These are phyloP conservation scores for Aphodius granarius DNA, from an alignment of 2,888 invertebrate genomes.

Conservation along the genomic window DNA sequence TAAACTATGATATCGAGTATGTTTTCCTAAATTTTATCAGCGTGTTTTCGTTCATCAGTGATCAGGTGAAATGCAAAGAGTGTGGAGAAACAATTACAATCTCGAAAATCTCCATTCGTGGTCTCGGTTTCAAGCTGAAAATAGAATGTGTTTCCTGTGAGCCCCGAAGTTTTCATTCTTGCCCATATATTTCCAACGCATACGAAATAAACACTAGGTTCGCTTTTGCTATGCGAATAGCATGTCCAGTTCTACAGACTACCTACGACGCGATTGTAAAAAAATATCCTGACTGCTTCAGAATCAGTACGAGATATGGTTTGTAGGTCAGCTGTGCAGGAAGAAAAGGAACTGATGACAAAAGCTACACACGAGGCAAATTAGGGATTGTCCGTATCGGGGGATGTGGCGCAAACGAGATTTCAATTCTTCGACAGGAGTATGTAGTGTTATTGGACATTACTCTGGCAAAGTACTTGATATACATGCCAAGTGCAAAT, in stretches of 20 bases:
- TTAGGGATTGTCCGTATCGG: slow-evolving; percentile 23
- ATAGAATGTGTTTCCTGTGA: too few species aligned
- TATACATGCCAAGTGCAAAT: slow-evolving; percentile 18
- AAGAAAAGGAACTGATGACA: slow-evolving; percentile 16
- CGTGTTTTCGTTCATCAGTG: too few species aligned
- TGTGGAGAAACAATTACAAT: too few species aligned
- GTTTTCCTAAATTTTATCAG: neutral
- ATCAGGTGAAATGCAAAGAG: too few species aligned
- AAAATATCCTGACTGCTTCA: slow-evolving; percentile 25
- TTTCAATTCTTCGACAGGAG: slow-evolving; percentile 32
- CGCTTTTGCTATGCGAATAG: slow-evolving; percentile 32
- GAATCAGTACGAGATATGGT: slow-evolving; percentile 20
- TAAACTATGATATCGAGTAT: neutral
- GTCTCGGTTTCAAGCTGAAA: too few species aligned
- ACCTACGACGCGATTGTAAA: slow-evolving; percentile 26
- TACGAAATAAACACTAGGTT: slow-evolving; percentile 36
- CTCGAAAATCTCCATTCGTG: too few species aligned
- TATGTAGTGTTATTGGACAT: slow-evolving; percentile 32
- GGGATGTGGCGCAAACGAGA: slow-evolving; percentile 29
- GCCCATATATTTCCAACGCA: slow-evolving; percentile 18
- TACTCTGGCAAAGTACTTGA: slow-evolving; percentile 32
- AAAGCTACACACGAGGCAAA: slow-evolving; percentile 18
- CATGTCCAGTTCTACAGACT: slow-evolving; percentile 32
- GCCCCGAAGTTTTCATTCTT: too few species aligned
- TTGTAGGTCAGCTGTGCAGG: slow-evolving; percentile 19